Percentiles rank a stretch among this genome's conserved stretches.
These are phyloP conservation scores for Sycophaga agraensis DNA, from an alignment of 1,140 invertebrate genomes.

Conservation along the genomic window DNA sequence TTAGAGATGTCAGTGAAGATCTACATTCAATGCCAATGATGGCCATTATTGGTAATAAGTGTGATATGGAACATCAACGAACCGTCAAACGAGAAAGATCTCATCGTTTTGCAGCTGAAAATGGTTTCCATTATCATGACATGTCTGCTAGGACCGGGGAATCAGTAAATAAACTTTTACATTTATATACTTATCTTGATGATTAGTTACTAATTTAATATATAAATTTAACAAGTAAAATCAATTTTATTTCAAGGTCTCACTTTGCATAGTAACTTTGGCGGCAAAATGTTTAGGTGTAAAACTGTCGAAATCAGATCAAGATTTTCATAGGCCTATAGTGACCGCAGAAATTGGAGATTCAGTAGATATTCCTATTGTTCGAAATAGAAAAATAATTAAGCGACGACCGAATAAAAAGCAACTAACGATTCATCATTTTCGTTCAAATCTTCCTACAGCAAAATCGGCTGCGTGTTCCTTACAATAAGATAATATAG, in stretches of 20 bases:
- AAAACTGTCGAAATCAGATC: conserved; percentile 65
- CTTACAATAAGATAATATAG: conserved; percentile 38
- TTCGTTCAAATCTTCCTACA: conserved; percentile 36
- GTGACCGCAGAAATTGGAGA: conserved; percentile 67
- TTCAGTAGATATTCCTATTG: conserved; percentile 46
- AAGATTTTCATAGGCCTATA: conserved; percentile 67
- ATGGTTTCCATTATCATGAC: conserved; percentile 72
- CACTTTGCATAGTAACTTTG: conserved; percentile 64
- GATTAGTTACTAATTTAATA: no score
- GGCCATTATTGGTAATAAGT: conserved; percentile 85
- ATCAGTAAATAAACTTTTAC: conserved; percentile 62
- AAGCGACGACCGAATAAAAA: conserved; percentile 49
- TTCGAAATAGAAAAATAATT: conserved; percentile 45
- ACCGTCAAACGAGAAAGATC: conserved; percentile 79
- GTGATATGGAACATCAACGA: conserved; percentile 85
- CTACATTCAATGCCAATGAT: conserved; percentile 66
- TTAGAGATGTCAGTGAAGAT: conserved; percentile 60
- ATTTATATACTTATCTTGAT: not conserved
- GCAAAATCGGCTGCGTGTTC: conserved; percentile 48
- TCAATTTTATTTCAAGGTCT: conserved; percentile 12
- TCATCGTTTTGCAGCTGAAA: conserved; percentile 74
- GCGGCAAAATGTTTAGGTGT: conserved; percentile 69
- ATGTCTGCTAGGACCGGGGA: conserved; percentile 89
- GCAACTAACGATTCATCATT: conserved; percentile 39
- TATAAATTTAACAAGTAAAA: no score